Conservation (phyloP, 2,113 vertebrate genomes). For the Globicephala melas region DNA sequence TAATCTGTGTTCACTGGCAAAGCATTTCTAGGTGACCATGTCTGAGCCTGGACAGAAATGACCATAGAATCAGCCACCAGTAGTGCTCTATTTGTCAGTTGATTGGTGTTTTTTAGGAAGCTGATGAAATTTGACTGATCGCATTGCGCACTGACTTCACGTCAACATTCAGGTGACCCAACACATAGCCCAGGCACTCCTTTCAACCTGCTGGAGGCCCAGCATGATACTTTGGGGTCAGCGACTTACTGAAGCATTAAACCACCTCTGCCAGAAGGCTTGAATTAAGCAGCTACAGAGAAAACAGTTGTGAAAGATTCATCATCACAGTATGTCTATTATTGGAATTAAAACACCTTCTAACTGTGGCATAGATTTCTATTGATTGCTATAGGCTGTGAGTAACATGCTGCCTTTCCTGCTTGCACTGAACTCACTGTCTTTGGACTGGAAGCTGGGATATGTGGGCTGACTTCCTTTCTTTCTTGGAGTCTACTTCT, state of each 20-base stretch:
- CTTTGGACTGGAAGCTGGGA: neutral
- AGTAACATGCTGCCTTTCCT: slow-evolving; percentile 28
- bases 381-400: slow-evolving; percentile 67
- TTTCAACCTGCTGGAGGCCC: slow-evolving; percentile 20
- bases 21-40: neutral
- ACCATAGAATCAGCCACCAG: neutral
- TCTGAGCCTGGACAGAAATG: slow-evolving; percentile 33
- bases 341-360: slow-evolving; percentile 77
- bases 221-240: neutral
- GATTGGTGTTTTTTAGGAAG: slow-evolving; percentile 73
- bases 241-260: slow-evolving; percentile 61
- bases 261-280: slow-evolving; percentile 61
- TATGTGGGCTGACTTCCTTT: neutral
- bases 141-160: slow-evolving; percentile 15
- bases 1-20: neutral
- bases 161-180: slow-evolving; percentile 57
- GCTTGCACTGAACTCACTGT: neutral
- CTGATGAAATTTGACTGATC: slow-evolving; percentile 64
- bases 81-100: slow-evolving; percentile 40
- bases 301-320: slow-evolving; percentile 78
- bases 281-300: slow-evolving; percentile 74
- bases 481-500: neutral
- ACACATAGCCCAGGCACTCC: slow-evolving; percentile 24
- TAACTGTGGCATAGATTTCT: slow-evolving; percentile 75
- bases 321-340: slow-evolving; percentile 79